A percentile compares a stretch with the other conserved stretches of the same genome.
Conservation (phyloP, 2,888 invertebrate species). For the Automeris io region DNA sequence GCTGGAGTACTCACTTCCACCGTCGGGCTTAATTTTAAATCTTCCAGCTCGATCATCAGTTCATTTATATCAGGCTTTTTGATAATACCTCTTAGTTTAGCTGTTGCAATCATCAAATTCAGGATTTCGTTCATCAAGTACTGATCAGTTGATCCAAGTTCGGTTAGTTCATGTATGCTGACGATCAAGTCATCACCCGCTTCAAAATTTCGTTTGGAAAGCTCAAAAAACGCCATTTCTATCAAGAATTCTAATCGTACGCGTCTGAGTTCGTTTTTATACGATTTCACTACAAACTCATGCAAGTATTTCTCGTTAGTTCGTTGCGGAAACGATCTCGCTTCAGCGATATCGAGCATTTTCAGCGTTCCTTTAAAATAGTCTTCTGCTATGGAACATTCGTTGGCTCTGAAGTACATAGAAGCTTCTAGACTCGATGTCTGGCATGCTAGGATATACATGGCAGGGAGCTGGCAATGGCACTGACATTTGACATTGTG, state of each 20-base stretch:
- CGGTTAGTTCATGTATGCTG: constrained; percentile 40
- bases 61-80: constrained; percentile 19
- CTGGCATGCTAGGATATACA: constrained; percentile 29
- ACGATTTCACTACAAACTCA: constrained; percentile 22
- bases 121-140: constrained; percentile 43
- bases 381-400: constrained; percentile 42
- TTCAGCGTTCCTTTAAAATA: constrained; percentile 44
- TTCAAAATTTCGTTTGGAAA: constrained; percentile 28
- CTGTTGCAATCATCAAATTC: constrained; percentile 45
- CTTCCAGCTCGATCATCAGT: constrained; percentile 38
- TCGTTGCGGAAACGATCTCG: constrained; percentile 20
- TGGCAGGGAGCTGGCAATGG: constrained; percentile 30
- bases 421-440: constrained; percentile 40
- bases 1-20: constrained; percentile 39
- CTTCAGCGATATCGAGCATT: constrained; percentile 28
- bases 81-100: constrained; percentile 26
- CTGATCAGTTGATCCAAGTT: constrained; percentile 22
- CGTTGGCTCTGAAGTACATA: constrained; percentile 43
- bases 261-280: constrained; percentile 24
- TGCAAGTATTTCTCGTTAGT: constrained; percentile 26
- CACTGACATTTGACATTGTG: constrained; percentile 31
- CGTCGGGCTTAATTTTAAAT: constrained; percentile 30
- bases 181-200: constrained; percentile 41
- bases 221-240: constrained; percentile 46
- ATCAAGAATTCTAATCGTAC: constrained; percentile 39